phyloP scores from a whole-genome alignment of 1,140 invertebrate genomes.

The Drosophila aff. region DNA sequence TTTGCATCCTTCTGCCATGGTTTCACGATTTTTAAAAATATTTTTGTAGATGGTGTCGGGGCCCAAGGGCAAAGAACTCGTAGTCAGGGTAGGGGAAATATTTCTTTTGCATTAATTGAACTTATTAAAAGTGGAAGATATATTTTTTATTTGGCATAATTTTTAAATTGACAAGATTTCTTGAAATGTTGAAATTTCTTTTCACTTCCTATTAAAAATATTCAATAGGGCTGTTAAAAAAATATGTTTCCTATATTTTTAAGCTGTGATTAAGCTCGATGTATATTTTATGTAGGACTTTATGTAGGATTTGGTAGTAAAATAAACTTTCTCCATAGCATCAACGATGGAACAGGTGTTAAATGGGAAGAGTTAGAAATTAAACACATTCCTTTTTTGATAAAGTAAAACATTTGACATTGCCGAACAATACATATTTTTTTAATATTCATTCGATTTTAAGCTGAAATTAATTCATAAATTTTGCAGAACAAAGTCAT shows the following conservation, averaged over 20 bases:
- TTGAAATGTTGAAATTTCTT: not conserved
- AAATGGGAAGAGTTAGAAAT: not conserved
- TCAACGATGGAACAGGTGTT: no score
- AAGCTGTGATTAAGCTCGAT: not conserved
- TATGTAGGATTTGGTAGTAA: not conserved
- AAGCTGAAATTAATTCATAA: not conserved
- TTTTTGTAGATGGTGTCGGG: conserved; percentile 15
- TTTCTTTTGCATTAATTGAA: conserved; percentile 47
- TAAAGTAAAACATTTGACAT: not conserved
- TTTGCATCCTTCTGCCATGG: conserved; percentile 32
- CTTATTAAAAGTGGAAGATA: conserved; percentile 32
- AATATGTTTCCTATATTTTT: not conserved
- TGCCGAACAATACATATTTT: not conserved
- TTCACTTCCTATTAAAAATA: not conserved
- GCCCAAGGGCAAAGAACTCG: conserved; percentile 10
- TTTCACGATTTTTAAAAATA: conserved; percentile 7
- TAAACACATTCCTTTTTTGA: not conserved
- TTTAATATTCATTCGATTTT: not conserved
- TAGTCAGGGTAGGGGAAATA: not conserved
- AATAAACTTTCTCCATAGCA: not conserved
- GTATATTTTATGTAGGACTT: not conserved
- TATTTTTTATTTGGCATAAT: not conserved
- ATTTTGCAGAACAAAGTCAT: not conserved
- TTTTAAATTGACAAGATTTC: conserved; percentile 4
- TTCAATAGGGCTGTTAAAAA: not conserved